These are phyloP conservation scores for Mormyrus iriodes DNA, from an alignment of 2,113 vertebrate species.

Conservation along the genomic window DNA sequence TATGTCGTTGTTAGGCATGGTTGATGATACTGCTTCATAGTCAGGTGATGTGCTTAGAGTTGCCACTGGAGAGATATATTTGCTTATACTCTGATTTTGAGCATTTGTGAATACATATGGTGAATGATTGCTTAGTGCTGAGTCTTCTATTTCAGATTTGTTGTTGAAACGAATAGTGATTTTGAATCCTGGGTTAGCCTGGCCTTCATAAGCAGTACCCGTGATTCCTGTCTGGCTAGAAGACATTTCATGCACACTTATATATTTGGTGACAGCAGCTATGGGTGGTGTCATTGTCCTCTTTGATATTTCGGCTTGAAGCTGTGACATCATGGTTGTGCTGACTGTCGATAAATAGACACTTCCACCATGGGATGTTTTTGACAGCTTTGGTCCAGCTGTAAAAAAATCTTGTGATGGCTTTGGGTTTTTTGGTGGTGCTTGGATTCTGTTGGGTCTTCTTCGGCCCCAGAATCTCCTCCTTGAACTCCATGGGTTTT, in stretches of 20 bases:
- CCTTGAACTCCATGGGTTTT: conserved; percentile 47
- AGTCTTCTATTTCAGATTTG: conserved; percentile 18
- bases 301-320: conserved; percentile 38
- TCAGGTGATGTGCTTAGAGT: background rate
- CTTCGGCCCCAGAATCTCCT: conserved; percentile 59
- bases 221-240: conserved; percentile 39
- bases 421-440: conserved; percentile 41
- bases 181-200: conserved; percentile 15
- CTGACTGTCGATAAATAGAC: background rate
- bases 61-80: background rate
- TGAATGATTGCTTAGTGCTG: background rate
- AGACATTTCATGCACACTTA: conserved; percentile 38
- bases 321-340: conserved; percentile 14
- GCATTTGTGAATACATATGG: conserved; percentile 28
- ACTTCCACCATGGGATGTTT: background rate
- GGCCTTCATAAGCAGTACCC: conserved; percentile 22
- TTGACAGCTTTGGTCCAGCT: conserved; percentile 24
- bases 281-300: conserved; percentile 23
- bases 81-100: conserved; percentile 21
- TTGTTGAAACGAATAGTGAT: conserved; percentile 15
- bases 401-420: conserved; percentile 20
- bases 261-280: conserved; percentile 38
- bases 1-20: conserved; percentile 21
- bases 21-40: background rate
- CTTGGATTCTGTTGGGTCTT: conserved; percentile 59